Evolutionary conservation across 2,888 invertebrate species (phyloP), one percentile per base, ranked within the genome.

Genomic region (Nephrocerus scutellatus): DNA sequence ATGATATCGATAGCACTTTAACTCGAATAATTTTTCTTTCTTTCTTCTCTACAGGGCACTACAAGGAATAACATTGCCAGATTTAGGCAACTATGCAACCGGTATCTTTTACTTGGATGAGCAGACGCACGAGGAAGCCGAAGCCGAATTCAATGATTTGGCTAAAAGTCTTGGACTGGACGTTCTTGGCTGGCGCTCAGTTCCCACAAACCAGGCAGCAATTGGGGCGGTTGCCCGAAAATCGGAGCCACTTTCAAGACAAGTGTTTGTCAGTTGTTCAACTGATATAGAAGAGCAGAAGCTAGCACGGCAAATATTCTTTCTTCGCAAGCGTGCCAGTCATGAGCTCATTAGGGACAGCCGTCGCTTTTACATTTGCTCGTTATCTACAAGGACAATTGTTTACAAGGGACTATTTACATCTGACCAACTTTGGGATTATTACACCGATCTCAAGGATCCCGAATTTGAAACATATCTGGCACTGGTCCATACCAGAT

Each of bases 331-430:
- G 70, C 80, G 88, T 41, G 86, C 96, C 0, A 88, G 89, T 13
- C 96, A 96, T 62, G 79, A 79, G 51, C 79, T 98, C 61, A 79
- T 84, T 23, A 79, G 84, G 53, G 86, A 87, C 2, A 88, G 87
- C 6, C 79, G 87, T 29, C 75, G 95, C 48, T 97, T 92, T 72
- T 98, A 97, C 72, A 88, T 97, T 59, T 96, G 96, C 73, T 96
- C 95, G 39, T 72, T 98, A 52, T 92, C 92, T 16, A 72, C 88
- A 35, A 80, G 80, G 56, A 91, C 85, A 8, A 76, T 98, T 44
- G 93, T 98, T 21, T 98, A 98, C 75, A 98, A 98, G 74, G 98
- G 98, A 24, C 84, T 96, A 62, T 78, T 98, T 54, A 95, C 93
- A 21, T 91, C 97, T 1, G 85, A 89, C 63, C 98, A 98, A 69